These are phyloP conservation scores for Spizella passerina DNA, from an alignment of 2,797 vertebrate genomes.

Conservation along the genomic window DNA sequence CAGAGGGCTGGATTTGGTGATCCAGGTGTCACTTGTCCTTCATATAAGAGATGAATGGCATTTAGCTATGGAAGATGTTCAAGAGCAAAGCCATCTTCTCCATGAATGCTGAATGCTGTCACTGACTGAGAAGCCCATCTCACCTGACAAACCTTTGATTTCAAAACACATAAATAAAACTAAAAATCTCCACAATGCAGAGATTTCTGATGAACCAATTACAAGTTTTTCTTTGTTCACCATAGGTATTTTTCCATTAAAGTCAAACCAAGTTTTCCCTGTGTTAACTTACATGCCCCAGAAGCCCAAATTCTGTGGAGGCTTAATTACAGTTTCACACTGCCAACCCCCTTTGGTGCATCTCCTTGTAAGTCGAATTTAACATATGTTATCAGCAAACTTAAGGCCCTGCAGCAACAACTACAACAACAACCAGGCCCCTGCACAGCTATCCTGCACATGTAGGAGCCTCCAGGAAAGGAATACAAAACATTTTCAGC, in stretches of 20 bases:
- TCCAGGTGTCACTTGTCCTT: not conserved
- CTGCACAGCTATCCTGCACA: constrained; percentile 14
- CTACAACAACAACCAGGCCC: not conserved
- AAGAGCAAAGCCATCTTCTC: not conserved
- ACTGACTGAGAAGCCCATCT: not conserved
- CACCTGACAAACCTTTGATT: not conserved
- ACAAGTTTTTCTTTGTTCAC: not conserved
- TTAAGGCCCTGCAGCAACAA: constrained; percentile 21
- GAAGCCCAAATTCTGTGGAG: constrained; percentile 12
- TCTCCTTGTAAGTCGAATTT: not conserved
- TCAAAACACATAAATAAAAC: not conserved
- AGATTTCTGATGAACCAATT: not conserved
- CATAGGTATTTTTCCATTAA: not conserved
- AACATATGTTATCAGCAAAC: constrained; percentile 42
- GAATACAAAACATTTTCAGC: constrained; percentile 38
- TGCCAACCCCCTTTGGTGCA: constrained; percentile 30
- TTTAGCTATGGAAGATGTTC: not conserved
- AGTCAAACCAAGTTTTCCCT: not conserved
- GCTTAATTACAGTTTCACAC: constrained; percentile 41
- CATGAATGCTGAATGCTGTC: not conserved
- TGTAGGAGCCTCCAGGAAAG: constrained; percentile 47
- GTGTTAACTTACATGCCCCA: constrained; percentile 7
- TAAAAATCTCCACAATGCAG: not conserved
- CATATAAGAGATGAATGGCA: not conserved
- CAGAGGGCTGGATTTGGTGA: not conserved